Evolutionary conservation across 2,113 vertebrate species (phyloP).

Genomic region (Mesoclemmys tuberculata): DNA sequence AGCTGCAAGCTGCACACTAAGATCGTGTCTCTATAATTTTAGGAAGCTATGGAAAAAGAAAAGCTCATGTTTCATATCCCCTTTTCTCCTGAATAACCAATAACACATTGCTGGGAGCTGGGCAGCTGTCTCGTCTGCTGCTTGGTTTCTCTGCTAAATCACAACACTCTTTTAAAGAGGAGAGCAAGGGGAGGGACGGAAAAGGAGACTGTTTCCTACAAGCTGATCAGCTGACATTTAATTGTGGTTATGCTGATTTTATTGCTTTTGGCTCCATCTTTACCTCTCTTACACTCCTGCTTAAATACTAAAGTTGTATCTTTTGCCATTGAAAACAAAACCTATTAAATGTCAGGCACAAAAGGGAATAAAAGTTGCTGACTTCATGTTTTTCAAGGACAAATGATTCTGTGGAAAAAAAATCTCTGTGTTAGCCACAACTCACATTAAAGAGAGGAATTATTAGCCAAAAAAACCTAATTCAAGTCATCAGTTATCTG

Average conservation of each 20-base stretch:
- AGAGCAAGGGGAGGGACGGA: background rate
- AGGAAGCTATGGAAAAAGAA: background rate
- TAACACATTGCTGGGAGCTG: background rate
- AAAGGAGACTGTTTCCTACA: constrained; percentile 6
- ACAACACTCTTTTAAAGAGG: background rate
- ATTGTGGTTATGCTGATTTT: constrained; percentile 1
- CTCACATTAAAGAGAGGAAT: constrained; percentile 60
- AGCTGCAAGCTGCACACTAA: background rate
- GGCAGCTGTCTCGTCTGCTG: background rate
- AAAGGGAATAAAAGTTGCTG: constrained; percentile 68
- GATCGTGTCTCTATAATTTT: background rate
- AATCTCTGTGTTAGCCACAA: background rate
- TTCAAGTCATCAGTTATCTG: constrained; percentile 47
- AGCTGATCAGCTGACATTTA: background rate
- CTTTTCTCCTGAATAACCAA: background rate
- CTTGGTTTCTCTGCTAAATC: background rate
- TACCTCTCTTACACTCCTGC: constrained; percentile 5
- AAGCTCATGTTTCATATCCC: background rate
- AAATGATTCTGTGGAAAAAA: constrained; percentile 68
- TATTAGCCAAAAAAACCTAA: constrained; percentile 60
- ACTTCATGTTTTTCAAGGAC: constrained; percentile 62
- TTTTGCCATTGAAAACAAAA: constrained; percentile 55
- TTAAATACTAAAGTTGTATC: constrained; percentile 14
- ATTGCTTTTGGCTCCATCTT: constrained; percentile 52
- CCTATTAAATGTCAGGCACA: constrained; percentile 24